Percentiles rank a stretch among this genome's conserved stretches.
Conservation (phyloP, 2,113 vertebrate genomes). For the Pithys albifrons region DNA sequence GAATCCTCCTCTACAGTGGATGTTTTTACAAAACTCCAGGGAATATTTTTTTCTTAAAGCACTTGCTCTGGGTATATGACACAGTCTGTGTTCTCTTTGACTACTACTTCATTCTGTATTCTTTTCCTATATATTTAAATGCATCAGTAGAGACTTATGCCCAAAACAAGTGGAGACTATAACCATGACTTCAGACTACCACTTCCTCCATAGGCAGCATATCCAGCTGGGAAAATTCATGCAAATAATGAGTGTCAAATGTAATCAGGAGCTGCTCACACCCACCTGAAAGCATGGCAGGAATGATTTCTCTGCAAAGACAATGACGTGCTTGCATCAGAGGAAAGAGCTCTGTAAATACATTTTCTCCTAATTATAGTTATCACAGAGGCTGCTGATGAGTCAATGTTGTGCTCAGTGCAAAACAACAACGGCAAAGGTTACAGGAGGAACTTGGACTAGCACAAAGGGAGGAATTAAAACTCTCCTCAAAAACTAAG, state of each 20-base stretch:
- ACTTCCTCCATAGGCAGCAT: background rate
- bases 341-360: conserved; percentile 52
- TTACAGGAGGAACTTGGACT: background rate
- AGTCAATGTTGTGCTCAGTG: conserved; percentile 25
- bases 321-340: conserved; percentile 41
- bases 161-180: background rate
- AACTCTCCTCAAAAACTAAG: background rate
- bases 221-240: conserved; percentile 4
- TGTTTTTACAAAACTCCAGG: background rate
- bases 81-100: background rate
- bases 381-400: conserved; percentile 40
- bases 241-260: background rate
- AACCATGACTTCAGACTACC: background rate
- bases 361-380: conserved; percentile 64
- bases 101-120: background rate
- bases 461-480: background rate
- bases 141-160: background rate
- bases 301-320: conserved; percentile 32
- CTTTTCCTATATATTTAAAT: background rate
- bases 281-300: conserved; percentile 23
- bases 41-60: background rate
- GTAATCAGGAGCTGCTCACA: conserved; percentile 10
- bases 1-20: background rate
- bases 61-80: background rate
- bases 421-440: conserved; percentile 51